Conservation (phyloP, 2,113 vertebrate genomes). For the Sialia sialis region DNA sequence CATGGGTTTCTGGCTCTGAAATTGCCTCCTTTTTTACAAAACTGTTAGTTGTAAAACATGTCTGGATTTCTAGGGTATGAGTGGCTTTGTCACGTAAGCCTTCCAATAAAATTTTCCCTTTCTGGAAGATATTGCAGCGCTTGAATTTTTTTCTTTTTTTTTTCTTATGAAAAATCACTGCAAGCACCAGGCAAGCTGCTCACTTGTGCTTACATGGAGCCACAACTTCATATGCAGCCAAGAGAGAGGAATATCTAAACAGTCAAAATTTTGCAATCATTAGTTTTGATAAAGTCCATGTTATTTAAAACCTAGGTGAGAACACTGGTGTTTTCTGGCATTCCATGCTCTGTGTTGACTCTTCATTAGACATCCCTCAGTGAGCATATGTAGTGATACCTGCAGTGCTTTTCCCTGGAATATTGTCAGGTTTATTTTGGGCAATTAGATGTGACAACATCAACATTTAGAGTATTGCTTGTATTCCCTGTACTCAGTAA, state of each 20-base stretch:
- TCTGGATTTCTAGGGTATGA: neutral
- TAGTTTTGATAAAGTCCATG: neutral
- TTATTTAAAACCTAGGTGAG: neutral
- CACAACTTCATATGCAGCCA: neutral
- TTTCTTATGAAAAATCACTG: neutral
- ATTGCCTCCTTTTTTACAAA: conserved; percentile 1
- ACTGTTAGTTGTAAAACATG: neutral
- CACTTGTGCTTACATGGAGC: neutral
- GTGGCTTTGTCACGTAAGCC: neutral
- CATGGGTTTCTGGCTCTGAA: conserved; percentile 15
- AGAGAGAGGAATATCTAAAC: neutral
- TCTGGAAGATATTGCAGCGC: neutral
- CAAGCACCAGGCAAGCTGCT: neutral
- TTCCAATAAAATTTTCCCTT: neutral
- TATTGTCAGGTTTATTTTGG: neutral
- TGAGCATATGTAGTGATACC: neutral
- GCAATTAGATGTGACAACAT: conserved; percentile 26
- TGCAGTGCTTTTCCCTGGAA: neutral
- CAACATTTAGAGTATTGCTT: neutral
- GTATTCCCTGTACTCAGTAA: neutral
- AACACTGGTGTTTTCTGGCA: neutral
- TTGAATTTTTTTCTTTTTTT: neutral
- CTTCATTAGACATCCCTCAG: neutral
- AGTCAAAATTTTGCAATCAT: neutral
- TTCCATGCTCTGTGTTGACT: neutral